Evolutionary conservation across 1,140 invertebrate genomes (phyloP).

Genomic region (Eupristina koningsbergeri): DNA sequence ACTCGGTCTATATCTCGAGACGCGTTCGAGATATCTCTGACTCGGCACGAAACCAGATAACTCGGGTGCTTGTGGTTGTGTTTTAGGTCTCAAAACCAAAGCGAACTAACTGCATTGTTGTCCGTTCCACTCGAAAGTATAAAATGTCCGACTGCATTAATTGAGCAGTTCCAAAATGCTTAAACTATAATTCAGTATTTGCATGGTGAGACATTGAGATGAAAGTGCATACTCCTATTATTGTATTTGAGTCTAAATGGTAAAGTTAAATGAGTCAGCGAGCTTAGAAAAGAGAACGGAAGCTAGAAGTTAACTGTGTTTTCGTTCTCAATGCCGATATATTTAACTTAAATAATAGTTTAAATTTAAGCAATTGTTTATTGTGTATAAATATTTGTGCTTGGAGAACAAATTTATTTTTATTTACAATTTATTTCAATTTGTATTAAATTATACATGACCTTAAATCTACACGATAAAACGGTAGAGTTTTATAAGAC

Average conservation of each 20-base stretch:
- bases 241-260: background rate
- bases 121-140: background rate
- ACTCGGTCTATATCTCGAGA: background rate
- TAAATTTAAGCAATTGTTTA: too few relatives aligned
- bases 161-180: background rate
- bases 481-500: too few relatives aligned
- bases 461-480: too few relatives aligned
- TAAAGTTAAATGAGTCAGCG: background rate
- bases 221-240: background rate
- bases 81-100: background rate
- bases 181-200: background rate
- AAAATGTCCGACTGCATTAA: background rate
- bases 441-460: too few relatives aligned
- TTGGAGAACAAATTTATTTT: too few relatives aligned
- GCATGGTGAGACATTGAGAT: background rate
- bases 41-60: constrained; percentile 22
- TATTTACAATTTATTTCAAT: too few relatives aligned
- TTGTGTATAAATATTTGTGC: too few relatives aligned
- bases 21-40: constrained; percentile 8
- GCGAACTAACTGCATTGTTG: background rate
- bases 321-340: too few relatives aligned
- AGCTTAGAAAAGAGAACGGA: background rate
- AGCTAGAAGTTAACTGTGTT: background rate
- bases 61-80: background rate
- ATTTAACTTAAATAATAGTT: too few relatives aligned